A percentile compares a stretch with the other conserved stretches of the same genome.
phyloP scores from a whole-genome alignment of 2,888 invertebrate genomes.

The Megaustenia siamemsis region DNA sequence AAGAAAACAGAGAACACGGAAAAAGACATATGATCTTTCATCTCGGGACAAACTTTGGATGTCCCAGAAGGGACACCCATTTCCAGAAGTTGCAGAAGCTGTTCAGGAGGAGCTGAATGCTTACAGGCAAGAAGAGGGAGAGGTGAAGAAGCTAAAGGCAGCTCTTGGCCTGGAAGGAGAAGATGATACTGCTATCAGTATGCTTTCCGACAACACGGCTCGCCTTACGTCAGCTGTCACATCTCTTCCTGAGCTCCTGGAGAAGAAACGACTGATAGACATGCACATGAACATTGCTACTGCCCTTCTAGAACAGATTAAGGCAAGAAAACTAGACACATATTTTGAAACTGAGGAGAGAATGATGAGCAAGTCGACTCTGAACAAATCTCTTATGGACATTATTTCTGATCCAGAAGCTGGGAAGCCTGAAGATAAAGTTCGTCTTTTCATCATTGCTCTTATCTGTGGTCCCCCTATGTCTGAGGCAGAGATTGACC shows the following conservation, averaged over 20 bases:
- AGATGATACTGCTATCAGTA: conserved; percentile 86
- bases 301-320: conserved; percentile 82
- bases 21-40: conserved; percentile 93
- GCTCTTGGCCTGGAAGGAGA: conserved; percentile 96
- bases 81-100: conserved; percentile 93
- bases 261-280: conserved; percentile 97
- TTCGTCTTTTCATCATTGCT: conserved; percentile 92
- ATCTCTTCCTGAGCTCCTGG: conserved; percentile 96
- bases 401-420: conserved; percentile 91
- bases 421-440: conserved; percentile 93
- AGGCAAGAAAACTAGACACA: conserved; percentile 93
- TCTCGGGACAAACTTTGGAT: conserved; percentile 94
- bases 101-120: conserved; percentile 98
- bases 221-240: conserved; percentile 94
- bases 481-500: conserved; percentile 90
- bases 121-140: conserved; percentile 95
- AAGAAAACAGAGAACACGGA: conserved; percentile 83
- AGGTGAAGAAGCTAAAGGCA: conserved; percentile 95
- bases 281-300: conserved; percentile 99
- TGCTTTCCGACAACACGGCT: conserved; percentile 85
- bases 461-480: conserved; percentile 91
- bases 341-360: conserved; percentile 99
- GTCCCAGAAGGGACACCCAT: conserved; percentile 90
- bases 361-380: conserved; percentile 87
- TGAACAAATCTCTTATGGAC: conserved; percentile 91